phyloP scores from a whole-genome alignment of 2,797 vertebrate species.

The Anabacerthia variegaticeps region DNA sequence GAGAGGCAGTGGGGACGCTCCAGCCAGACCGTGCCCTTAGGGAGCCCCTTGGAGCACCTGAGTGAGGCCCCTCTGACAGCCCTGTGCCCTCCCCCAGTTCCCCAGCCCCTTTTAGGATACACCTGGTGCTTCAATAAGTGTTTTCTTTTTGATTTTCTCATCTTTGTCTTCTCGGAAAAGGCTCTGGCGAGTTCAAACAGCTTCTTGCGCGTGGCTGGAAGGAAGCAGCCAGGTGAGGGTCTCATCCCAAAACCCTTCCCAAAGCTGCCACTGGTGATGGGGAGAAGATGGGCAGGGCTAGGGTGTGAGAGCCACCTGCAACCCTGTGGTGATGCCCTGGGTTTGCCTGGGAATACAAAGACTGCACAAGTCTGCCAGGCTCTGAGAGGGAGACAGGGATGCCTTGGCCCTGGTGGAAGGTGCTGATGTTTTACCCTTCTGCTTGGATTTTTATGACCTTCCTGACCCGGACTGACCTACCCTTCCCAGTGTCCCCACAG shows the following conservation, averaged over 20 bases:
- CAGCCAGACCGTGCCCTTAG: accelerated
- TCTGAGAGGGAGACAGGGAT: accelerated
- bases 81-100: not conserved
- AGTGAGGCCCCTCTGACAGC: accelerated
- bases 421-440: not conserved
- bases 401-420: accelerated
- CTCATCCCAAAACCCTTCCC: not conserved
- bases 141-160: conserved; percentile 92
- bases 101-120: conserved; percentile 83
- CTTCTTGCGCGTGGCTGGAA: conserved; percentile 92
- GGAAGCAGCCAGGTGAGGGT: not conserved
- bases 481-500: not conserved
- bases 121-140: conserved; percentile 89
- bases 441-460: not conserved
- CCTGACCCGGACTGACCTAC: not conserved
- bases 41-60: accelerated
- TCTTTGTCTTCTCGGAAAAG: conserved; percentile 96
- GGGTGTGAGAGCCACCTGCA: accelerated
- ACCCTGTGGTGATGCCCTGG: not conserved
- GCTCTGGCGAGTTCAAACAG: conserved; percentile 95
- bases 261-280: not conserved
- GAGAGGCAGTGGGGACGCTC: not conserved
- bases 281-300: not conserved
- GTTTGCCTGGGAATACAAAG: not conserved
- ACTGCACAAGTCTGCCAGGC: not conserved